Conservation (phyloP, 2,797 vertebrate genomes). For the Xenops minutus region DNA sequence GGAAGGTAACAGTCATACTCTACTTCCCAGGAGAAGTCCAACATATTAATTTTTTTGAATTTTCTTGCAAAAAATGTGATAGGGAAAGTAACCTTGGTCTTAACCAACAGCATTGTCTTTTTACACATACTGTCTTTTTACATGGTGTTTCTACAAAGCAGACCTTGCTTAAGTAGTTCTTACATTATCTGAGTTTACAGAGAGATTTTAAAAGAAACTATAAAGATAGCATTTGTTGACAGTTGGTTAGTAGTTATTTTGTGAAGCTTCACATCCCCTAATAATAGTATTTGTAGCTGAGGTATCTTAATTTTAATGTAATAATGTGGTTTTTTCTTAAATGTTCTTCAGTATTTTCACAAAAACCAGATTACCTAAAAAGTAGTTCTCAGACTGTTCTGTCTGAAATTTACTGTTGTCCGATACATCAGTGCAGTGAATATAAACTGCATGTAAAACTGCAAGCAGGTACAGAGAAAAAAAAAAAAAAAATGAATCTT, state of each 20-base stretch:
- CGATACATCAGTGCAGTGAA: constrained; percentile 45
- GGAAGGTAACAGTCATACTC: background rate
- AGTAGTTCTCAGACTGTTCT: background rate
- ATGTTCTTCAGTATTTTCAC: constrained; percentile 7
- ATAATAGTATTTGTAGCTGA: constrained; percentile 43
- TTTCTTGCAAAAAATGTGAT: background rate
- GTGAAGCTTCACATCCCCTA: constrained; percentile 32
- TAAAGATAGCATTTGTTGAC: constrained; percentile 36
- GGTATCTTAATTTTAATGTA: constrained; percentile 34
- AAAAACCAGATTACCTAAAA: constrained; percentile 4
- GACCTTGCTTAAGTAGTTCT: constrained; percentile 50
- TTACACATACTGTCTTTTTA: constrained; percentile 17
- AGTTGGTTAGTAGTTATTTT: constrained; percentile 24
- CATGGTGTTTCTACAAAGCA: constrained; percentile 16
- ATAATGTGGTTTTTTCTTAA: constrained; percentile 32
- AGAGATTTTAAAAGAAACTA: constrained; percentile 46
- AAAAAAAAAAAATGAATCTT: background rate
- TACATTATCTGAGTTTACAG: constrained; percentile 39
- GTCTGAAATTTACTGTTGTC: constrained; percentile 60
- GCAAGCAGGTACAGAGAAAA: background rate
- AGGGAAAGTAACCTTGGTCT: constrained; percentile 4
- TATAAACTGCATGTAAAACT: constrained; percentile 21
- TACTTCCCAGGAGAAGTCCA: background rate
- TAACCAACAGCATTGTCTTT: constrained; percentile 1
- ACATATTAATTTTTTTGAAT: background rate